Percentiles rank a stretch among this genome's conserved stretches.
phyloP scores from a whole-genome alignment of 2,888 invertebrate genomes.

The Allolobophora icterica region DNA sequence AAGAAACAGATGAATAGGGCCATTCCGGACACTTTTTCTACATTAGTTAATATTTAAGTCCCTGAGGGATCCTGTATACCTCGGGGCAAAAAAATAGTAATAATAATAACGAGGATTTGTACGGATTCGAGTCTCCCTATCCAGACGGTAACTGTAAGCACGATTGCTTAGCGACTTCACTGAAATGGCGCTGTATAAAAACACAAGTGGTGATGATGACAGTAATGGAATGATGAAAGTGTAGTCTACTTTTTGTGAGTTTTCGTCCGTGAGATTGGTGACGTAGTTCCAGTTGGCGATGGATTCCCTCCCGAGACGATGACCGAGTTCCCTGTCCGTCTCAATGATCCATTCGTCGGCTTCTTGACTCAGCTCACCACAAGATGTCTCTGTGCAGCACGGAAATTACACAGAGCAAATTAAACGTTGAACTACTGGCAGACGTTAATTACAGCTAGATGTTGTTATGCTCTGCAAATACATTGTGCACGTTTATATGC shows the following conservation, averaged over 20 bases:
- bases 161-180: not conserved
- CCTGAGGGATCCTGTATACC: too few relatives aligned
- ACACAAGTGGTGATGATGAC: not conserved
- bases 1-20: too few relatives aligned
- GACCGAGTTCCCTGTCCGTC: not conserved
- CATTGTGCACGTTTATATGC: too few relatives aligned
- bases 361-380: not conserved
- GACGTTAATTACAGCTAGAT: too few relatives aligned
- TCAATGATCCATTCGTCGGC: not conserved
- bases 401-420: not conserved
- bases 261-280: slow-evolving; percentile 65
- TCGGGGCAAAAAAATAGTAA: too few relatives aligned
- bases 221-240: not conserved
- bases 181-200: not conserved
- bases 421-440: not conserved
- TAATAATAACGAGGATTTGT: not conserved
- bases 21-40: too few relatives aligned
- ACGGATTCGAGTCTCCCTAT: not conserved
- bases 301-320: not conserved
- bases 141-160: too few relatives aligned
- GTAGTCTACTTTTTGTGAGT: slow-evolving; percentile 49
- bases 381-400: not conserved
- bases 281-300: slow-evolving; percentile 65
- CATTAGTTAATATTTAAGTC: too few relatives aligned
- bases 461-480: too few relatives aligned